These are phyloP conservation scores for Chloroceryle amazona DNA, from an alignment of 2,797 vertebrate species.

Conservation along the genomic window DNA sequence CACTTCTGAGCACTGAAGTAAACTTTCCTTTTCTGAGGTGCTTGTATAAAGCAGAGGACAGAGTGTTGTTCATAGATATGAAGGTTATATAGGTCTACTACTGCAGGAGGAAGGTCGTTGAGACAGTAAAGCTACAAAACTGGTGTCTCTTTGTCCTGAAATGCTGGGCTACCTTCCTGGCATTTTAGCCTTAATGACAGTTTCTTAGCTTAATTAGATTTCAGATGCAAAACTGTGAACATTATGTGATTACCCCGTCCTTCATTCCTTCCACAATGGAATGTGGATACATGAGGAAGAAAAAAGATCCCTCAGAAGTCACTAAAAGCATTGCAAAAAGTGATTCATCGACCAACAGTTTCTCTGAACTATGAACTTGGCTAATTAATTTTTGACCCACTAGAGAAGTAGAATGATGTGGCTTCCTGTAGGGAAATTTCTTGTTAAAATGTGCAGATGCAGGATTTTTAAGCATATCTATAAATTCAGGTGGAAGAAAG, in stretches of 20 bases:
- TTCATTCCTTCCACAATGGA: not conserved
- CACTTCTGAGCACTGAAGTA: not conserved
- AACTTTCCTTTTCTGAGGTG: slow-evolving; percentile 12
- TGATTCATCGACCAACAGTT: not conserved
- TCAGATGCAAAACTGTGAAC: not conserved
- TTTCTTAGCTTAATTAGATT: slow-evolving; percentile 16
- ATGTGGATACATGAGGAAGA: not conserved
- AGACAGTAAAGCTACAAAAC: not conserved
- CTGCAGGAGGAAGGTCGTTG: not conserved
- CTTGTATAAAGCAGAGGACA: not conserved
- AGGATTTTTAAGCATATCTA: not conserved
- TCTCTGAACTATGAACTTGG: not conserved
- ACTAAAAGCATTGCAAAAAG: not conserved
- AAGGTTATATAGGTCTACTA: not conserved
- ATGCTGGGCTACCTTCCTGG: not conserved
- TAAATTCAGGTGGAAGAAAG: not conserved
- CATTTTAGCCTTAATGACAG: not conserved
- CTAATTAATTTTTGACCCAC: not conserved
- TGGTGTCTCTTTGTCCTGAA: not conserved
- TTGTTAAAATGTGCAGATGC: not conserved
- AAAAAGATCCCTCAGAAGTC: not conserved
- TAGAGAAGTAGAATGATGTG: not conserved
- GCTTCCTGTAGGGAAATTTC: not conserved
- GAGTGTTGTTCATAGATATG: not conserved
- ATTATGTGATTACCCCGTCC: not conserved